Evolutionary conservation across 2,888 invertebrate species (phyloP).

Genomic region (Drosophila nr. fundita): DNA sequence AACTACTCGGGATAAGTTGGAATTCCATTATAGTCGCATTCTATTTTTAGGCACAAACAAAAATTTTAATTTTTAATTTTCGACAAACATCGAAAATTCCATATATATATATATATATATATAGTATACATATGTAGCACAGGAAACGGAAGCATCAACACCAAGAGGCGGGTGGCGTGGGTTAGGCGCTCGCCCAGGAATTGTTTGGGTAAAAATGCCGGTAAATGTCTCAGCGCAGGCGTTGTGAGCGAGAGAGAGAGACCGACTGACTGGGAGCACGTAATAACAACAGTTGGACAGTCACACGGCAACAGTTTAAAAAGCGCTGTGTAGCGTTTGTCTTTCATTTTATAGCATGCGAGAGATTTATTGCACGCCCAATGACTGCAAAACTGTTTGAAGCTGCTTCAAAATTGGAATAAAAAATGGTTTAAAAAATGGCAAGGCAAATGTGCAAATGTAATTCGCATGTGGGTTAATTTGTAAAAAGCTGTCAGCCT

Average conservation of each 20-base stretch:
- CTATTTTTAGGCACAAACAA: slow-evolving; percentile 60
- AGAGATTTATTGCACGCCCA: slow-evolving; percentile 20
- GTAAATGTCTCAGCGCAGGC: slow-evolving; percentile 70
- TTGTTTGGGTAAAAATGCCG: slow-evolving; percentile 72
- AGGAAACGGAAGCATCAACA: slow-evolving; percentile 56
- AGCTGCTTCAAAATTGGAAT: slow-evolving; percentile 11
- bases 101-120: slow-evolving; percentile 5
- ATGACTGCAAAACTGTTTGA: slow-evolving; percentile 28
- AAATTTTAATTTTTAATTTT: slow-evolving; percentile 12
- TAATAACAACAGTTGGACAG: slow-evolving; percentile 53
- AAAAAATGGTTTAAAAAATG: slow-evolving; percentile 18
- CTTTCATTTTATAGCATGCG: slow-evolving; percentile 64
- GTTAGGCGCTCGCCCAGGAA: background rate
- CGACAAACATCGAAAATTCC: slow-evolving; percentile 12
- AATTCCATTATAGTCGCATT: slow-evolving; percentile 40
- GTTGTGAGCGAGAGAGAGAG: slow-evolving; percentile 29
- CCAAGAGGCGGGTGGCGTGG: background rate
- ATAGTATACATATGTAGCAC: slow-evolving; percentile 25
- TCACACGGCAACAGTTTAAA: slow-evolving; percentile 15
- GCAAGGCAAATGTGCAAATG: background rate
- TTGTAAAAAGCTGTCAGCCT: slow-evolving; percentile 5
- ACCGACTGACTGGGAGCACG: slow-evolving; percentile 2
- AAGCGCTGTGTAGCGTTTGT: slow-evolving; percentile 7
- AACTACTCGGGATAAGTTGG: slow-evolving; percentile 36
- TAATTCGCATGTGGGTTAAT: background rate